Base-by-base conservation (phyloP, 1,140 invertebrate genomes). In the Eupeodes corollae region DNA sequence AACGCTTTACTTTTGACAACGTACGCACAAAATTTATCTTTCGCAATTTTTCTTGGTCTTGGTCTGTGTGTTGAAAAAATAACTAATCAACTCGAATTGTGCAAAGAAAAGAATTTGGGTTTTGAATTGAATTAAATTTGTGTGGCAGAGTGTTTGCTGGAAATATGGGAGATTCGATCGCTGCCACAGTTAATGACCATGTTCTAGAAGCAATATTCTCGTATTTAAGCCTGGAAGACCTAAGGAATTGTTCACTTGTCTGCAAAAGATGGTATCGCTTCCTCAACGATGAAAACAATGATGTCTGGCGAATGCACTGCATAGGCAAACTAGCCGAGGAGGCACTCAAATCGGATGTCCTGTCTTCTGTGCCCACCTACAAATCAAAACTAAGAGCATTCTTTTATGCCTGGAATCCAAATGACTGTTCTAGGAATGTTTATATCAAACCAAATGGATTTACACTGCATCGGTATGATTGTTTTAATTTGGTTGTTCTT, bases 381-480 rank as follows among this genome's bases (percentile, higher is more conserved):
- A 98, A 96, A 76, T 80, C 88, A 11, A 98, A 98, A 75, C 73
- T 98, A 44, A 78, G 91, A 61, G 93, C 94, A 11, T 94, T 86
- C 70, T 88, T 86, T 68, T 90, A 97, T 73, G 86, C 94, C 2
- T 99, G 94, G 95, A 98, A 93, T 72, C 89, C 92, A 2, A 85
- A 90, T 67, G 95, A 99, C 67, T 96, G 91, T 67, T 98, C 93
- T 16, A 79, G 89, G 61, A 96, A 99, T 74, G 87, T 98, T 67
- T 98, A 92, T 67, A 86, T 98, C 44, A 97, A 96, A 75, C 80
- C 89, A 16, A 97, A 96, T 75, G 93, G 91, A 44, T 98, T 98
- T 67, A 98, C 94, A 8, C 73, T 98, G 53, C 94, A 98, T 74
- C 80, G 91, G 73, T 70, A 15, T 12, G 18, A 33, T 26, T 46